These are phyloP conservation scores for Delphinapterus leucas DNA, from an alignment of 2,113 vertebrate genomes.

Conservation along the genomic window DNA sequence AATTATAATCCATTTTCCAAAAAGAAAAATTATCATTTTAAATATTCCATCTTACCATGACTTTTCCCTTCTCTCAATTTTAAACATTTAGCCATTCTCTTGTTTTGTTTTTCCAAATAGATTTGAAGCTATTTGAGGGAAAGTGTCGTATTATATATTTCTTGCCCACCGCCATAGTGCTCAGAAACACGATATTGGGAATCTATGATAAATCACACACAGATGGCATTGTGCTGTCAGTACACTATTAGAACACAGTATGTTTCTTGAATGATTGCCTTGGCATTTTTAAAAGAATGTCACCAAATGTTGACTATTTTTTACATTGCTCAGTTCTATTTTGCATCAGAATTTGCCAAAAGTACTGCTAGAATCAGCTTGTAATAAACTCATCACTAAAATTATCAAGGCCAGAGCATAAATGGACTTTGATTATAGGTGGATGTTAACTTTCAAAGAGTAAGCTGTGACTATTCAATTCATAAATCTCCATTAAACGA, in stretches of 20 bases:
- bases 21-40: background rate
- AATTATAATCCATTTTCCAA: background rate
- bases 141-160: background rate
- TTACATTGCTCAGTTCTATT: constrained; percentile 6
- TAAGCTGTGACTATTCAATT: constrained; percentile 50
- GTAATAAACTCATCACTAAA: constrained; percentile 44
- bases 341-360: background rate
- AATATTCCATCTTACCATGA: background rate
- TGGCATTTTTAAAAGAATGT: constrained; percentile 14
- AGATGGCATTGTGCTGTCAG: rapidly evolving
- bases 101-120: background rate
- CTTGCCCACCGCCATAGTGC: background rate
- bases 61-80: background rate
- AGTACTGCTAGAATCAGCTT: background rate
- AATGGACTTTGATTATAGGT: constrained; percentile 36
- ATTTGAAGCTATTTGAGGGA: background rate
- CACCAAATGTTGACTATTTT: background rate
- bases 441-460: constrained; percentile 8
- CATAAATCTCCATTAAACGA: constrained; percentile 39
- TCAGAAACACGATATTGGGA: background rate
- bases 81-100: background rate
- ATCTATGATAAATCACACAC: background rate
- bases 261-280: background rate
- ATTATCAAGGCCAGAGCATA: constrained; percentile 26
- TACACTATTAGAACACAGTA: background rate